Conservation (phyloP, 2,113 vertebrate genomes). For the Microcebus tavaratra region DNA sequence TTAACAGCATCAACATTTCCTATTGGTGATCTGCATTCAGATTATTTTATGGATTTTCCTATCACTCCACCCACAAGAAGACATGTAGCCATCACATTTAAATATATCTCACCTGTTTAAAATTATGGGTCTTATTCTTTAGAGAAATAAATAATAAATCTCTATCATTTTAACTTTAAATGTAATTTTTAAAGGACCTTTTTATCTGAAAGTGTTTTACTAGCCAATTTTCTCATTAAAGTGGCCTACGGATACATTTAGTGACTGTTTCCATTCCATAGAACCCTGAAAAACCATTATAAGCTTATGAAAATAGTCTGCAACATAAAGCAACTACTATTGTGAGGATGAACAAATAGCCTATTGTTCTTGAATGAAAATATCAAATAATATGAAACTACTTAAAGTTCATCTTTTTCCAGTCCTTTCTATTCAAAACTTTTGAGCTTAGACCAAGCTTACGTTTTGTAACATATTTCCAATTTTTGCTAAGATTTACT, state of each 20-base stretch:
- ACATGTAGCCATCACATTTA: neutral
- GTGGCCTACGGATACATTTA: conserved; percentile 2
- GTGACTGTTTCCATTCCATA: neutral
- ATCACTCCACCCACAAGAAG: neutral
- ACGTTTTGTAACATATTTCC: neutral
- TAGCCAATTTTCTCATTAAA: conserved; percentile 3
- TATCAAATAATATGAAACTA: conserved; percentile 53
- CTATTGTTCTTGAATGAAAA: conserved; percentile 63
- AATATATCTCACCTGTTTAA: neutral
- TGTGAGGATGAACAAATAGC: conserved; percentile 12
- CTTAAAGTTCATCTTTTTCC: conserved; percentile 66
- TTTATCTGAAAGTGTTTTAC: neutral
- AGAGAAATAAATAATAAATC: neutral
- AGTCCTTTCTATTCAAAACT: conserved; percentile 60
- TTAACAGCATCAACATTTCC: neutral
- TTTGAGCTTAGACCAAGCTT: neutral
- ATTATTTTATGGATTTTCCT: neutral
- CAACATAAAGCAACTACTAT: conserved; percentile 5
- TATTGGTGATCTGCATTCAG: neutral
- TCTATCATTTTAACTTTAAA: neutral
- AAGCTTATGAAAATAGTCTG: conserved; percentile 4
- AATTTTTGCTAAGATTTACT: conserved; percentile 29
- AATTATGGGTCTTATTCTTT: neutral
- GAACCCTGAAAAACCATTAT: conserved; percentile 8
- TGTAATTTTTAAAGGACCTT: neutral